Base-by-base conservation (phyloP, 2,797 vertebrate species). In the Trachops cirrhosus region DNA sequence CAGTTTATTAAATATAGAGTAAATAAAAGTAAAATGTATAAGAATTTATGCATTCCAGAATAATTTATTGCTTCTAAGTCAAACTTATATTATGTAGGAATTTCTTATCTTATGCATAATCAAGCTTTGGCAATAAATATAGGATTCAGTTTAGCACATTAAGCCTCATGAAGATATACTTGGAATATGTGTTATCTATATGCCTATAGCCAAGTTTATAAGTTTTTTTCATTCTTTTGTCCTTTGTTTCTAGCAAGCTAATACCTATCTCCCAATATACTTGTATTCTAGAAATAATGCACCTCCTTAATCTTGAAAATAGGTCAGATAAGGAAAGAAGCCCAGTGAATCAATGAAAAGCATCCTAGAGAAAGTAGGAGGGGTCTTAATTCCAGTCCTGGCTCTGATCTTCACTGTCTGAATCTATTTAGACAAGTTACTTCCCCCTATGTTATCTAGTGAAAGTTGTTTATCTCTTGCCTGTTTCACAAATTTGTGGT, bases 41-140 rank as follows among this genome's bases (percentile, higher is more conserved):
- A 67, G 46, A 95, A 74, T 78, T 70, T 21, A 11, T 74, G 2
- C 59, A 24, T 54, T 82, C 5, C 0, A 37, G 9, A 70, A 18
- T 67, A 46, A 79, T 73, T 86, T 71, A 39, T 64, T 85, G 1
- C 92, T 84, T 97, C 71, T 52, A 54, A 77, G 9, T 46, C n/a
- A 88, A 74, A 59, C 50, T 39, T 70, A 34, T 59, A 48, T 52
- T 62, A 14, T 8, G 0, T n/a, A n/a, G 11, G 18, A 52, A 62
- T 82, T 75, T 24, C 6, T 95, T 70, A 34, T 18, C 10, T 93
- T 75, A 2, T 41, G 21, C 19, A 34, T 73, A 89, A 52, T 73
- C 19, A 93, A 92, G 50, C 29, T 82, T 9, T 41, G 52, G 7
- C 39, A 78, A 37, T 52, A 44, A 24, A 57, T 57, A 24, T 15